Evolutionary conservation across 2,113 vertebrate species (phyloP).

Genomic region (Lepus europaeus): DNA sequence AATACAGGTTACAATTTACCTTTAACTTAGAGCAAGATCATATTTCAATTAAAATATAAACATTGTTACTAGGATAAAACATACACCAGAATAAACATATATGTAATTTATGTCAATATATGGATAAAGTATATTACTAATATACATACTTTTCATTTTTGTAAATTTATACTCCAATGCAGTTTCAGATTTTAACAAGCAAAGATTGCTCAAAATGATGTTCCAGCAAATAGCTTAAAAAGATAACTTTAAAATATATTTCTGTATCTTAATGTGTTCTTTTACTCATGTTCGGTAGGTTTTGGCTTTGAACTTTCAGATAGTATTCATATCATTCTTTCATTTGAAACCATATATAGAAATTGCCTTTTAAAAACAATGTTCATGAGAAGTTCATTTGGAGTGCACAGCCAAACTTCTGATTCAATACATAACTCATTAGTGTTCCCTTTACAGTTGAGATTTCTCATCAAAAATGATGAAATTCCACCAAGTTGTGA

Average conservation of each 20-base stretch:
- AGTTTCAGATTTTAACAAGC: not conserved
- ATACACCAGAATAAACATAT: not conserved
- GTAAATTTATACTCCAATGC: not conserved
- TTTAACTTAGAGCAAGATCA: not conserved
- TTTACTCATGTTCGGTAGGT: not conserved
- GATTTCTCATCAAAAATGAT: slow-evolving; percentile 61
- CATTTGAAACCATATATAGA: slow-evolving; percentile 72
- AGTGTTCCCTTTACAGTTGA: slow-evolving; percentile 68
- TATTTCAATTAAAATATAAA: not conserved
- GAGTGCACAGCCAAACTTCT: slow-evolving; percentile 80
- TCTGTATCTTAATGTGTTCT: not conserved
- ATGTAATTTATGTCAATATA: not conserved
- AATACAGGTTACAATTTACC: not conserved
- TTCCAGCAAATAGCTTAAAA: not conserved
- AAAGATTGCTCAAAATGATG: not conserved
- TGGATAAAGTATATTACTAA: not conserved
- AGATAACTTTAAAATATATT: not conserved
- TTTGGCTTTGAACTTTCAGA: not conserved
- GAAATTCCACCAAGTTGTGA: slow-evolving; percentile 64
- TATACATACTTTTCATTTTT: not conserved
- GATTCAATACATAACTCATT: slow-evolving; percentile 76
- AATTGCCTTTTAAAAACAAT: slow-evolving; percentile 77
- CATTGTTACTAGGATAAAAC: not conserved
- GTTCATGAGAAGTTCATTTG: slow-evolving; percentile 80
- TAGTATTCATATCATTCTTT: slow-evolving; percentile 63